phyloP scores from a whole-genome alignment of 53 echinoderm and acorn worm genomes.

The Mesocentrotus franciscanus region DNA sequence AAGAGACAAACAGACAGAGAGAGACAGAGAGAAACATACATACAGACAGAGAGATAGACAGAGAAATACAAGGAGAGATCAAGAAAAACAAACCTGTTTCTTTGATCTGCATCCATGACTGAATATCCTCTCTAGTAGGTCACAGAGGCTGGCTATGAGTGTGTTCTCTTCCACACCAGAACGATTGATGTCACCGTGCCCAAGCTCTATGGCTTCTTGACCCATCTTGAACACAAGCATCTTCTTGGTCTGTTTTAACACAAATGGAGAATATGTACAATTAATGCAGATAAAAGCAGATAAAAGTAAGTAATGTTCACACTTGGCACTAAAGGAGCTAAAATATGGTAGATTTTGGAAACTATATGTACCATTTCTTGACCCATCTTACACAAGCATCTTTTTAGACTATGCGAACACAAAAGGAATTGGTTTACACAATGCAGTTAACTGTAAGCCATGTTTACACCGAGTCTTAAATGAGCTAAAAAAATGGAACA shows the following conservation, averaged over 20 bases:
- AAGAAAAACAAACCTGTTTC: slow-evolving; percentile 82
- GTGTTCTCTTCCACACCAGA: slow-evolving; percentile 98
- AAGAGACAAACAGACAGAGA: too few species aligned
- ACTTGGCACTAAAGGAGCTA: not conserved
- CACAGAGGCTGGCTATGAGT: slow-evolving; percentile 95
- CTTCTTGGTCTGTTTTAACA: slow-evolving; percentile 86
- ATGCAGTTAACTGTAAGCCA: not conserved
- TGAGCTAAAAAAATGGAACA: too few species aligned
- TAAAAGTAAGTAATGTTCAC: not conserved
- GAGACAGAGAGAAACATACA: too few species aligned
- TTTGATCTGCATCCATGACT: slow-evolving; percentile 82
- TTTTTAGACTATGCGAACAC: slow-evolving; percentile 77
- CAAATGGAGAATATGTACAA: not conserved
- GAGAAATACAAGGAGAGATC: not conserved
- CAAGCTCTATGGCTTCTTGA: slow-evolving; percentile 96
- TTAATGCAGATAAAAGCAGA: not conserved
- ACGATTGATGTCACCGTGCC: slow-evolving; percentile 95
- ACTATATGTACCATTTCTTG: not conserved
- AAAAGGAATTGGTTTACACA: not conserved
- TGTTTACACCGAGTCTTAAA: too few species aligned
- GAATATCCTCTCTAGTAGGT: slow-evolving; percentile 95
- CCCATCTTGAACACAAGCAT: slow-evolving; percentile 99
- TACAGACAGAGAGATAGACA: not conserved
- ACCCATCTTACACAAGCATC: slow-evolving; percentile 82
- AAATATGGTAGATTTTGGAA: slow-evolving; percentile 63